Evolutionary conservation across 37 sponge, comb jelly and placozoan species (phyloP).

Genomic region (Tethya wilhelma): DNA sequence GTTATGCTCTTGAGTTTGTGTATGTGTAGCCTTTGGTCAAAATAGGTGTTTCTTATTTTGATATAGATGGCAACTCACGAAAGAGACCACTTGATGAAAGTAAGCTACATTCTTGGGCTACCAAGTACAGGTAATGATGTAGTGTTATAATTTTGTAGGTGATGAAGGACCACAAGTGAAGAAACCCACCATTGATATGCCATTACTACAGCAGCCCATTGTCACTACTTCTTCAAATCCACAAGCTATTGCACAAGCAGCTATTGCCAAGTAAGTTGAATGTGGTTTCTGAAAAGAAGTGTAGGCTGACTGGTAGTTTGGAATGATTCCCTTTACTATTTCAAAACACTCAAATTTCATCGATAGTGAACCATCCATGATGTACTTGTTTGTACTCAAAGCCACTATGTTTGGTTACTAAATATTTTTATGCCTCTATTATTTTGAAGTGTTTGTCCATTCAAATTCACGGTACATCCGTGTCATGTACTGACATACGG

Average conservation of each 20-base stretch:
- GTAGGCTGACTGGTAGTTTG: background rate
- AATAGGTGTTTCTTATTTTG: background rate
- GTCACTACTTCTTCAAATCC: constrained; percentile 20
- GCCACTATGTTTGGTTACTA: too few relatives aligned
- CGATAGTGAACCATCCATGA: too few relatives aligned
- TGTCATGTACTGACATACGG: too few relatives aligned
- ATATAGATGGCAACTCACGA: constrained; percentile 45
- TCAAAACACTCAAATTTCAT: background rate
- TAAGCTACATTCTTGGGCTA: background rate
- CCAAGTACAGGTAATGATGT: background rate
- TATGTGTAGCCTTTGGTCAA: background rate
- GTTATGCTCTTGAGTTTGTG: background rate
- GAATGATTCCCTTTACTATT: background rate
- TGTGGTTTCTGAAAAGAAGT: background rate
- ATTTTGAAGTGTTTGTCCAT: too few relatives aligned
- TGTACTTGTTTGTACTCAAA: too few relatives aligned
- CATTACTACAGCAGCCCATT: constrained; percentile 44
- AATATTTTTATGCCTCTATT: too few relatives aligned
- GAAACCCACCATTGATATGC: constrained; percentile 49
- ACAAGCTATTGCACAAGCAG: constrained; percentile 74
- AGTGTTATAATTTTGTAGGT: background rate
- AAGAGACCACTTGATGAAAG: constrained; percentile 70
- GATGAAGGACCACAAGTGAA: constrained; percentile 55
- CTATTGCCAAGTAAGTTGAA: constrained; percentile 73
- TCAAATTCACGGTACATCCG: too few relatives aligned